Base-by-base conservation (phyloP, 1,140 invertebrate species). In the Tetramorium simillimum region DNA sequence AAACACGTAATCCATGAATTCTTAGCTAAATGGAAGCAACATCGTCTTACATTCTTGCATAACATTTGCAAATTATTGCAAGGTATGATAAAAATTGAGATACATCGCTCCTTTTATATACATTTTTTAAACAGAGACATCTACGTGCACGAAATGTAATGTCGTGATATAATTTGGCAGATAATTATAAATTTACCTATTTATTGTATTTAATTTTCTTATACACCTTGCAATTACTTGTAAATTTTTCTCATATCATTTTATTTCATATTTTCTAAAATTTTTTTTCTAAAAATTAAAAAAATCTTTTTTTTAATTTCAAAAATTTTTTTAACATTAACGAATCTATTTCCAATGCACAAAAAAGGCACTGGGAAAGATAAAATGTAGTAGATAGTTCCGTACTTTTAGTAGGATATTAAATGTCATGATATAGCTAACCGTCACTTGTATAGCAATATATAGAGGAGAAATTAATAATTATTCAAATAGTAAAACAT, bases 401-500 rank as follows among this genome's bases (percentile, higher is more conserved):
- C 14, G 21, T 70, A 80, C 10, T 80, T 56, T 81, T 81, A 53
- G 69, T 53, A 67, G 37, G 28, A 40, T 43, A 76, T 10, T 51
- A 21, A 58, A 58, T 14, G 12, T 51, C 3, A 9, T 65, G 24
- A 51, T 16, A 7, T 80, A 65, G 40, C 14, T 69, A 67, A 67
- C 14, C n/a, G 65, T 24, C 28, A 67, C 33, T 53, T 53, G 16
- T 33, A 24, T 60, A 78, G 28, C 14, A 28, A 53, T 49, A 69
- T 49, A 51, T 60, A 53, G 33, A 81, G 62, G 33, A 69, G 21
- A 53, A 69, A 80, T 80, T 80, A 69, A 53, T 69, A 81, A 43
- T 81, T 53, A 49, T 53, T 78, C 12, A 81, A 82, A 46, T 72
- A 72, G 51, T 72, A 46, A 82, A 84, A 75, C 40, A 53, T 84